phyloP scores from a whole-genome alignment of 2,888 invertebrate genomes.

The Caenorhabditis sp. region DNA sequence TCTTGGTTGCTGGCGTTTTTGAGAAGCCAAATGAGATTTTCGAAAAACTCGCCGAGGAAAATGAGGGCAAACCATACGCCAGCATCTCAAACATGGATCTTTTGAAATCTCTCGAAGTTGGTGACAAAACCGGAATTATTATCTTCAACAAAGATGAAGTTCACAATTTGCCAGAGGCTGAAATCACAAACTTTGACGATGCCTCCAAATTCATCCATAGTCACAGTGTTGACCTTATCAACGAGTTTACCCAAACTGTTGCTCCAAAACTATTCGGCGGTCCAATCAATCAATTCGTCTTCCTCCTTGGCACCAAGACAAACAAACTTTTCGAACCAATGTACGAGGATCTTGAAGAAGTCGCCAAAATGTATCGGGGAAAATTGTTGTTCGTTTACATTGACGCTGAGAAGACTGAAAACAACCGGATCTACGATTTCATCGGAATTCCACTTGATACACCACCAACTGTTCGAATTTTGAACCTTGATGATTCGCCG shows the following conservation, averaged over 20 bases:
- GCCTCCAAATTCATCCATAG: conserved; percentile 35
- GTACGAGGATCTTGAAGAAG: conserved; percentile 80
- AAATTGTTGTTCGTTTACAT: conserved; percentile 85
- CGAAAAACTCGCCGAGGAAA: conserved; percentile 80
- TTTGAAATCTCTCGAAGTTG: conserved; percentile 75
- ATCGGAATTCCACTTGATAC: conserved; percentile 91
- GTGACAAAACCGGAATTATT: conserved; percentile 13
- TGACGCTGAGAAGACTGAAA: conserved; percentile 90
- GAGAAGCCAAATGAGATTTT: conserved; percentile 81
- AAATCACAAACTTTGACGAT: conserved; percentile 75
- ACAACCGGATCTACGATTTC: conserved; percentile 94
- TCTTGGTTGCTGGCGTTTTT: conserved; percentile 83
- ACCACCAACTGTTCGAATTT: conserved; percentile 75
- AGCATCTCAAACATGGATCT: conserved; percentile 80
- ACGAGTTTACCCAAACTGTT: conserved; percentile 74
- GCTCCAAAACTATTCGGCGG: conserved; percentile 97
- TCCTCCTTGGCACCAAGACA: conserved; percentile 84
- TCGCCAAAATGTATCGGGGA: conserved; percentile 87
- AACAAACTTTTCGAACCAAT: conserved; percentile 81
- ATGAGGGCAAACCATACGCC: conserved; percentile 88
- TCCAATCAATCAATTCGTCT: conserved; percentile 90
- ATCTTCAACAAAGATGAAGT: conserved; percentile 76
- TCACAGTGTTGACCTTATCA: conserved; percentile 24
- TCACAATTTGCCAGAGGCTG: conserved; percentile 6
- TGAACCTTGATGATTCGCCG: conserved; percentile 88